Conservation (phyloP, 2,797 vertebrate genomes). For the Karalla daura region DNA sequence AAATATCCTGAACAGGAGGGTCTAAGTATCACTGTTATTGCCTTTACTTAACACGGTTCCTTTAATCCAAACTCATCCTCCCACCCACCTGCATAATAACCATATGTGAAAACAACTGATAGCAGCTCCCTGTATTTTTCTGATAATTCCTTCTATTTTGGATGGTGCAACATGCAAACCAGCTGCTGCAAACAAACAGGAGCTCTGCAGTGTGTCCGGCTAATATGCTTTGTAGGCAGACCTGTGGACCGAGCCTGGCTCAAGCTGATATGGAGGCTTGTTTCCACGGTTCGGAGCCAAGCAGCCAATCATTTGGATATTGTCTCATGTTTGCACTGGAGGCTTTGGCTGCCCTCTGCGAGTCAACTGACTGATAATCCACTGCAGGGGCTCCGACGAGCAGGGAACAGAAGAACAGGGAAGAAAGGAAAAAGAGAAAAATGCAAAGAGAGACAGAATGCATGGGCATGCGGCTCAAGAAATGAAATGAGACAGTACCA, state of each 20-base stretch:
- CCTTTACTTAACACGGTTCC: conserved; percentile 28
- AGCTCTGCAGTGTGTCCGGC: conserved; percentile 40
- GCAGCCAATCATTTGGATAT: conserved; percentile 70
- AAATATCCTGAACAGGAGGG: not conserved
- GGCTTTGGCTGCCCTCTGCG: conserved; percentile 73
- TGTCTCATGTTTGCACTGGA: conserved; percentile 77
- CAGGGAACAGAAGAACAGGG: conserved; percentile 37
- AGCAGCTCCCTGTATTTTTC: conserved; percentile 54
- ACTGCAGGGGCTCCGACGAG: conserved; percentile 60
- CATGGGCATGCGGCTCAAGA: conserved; percentile 2
- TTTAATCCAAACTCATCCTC: conserved; percentile 16
- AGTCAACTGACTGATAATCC: conserved; percentile 80
- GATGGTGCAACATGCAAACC: conserved; percentile 33
- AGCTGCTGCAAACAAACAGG: conserved; percentile 62
- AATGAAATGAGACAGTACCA: not conserved
- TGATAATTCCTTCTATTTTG: conserved; percentile 55
- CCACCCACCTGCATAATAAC: conserved; percentile 28
- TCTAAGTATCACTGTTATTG: not conserved
- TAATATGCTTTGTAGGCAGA: conserved; percentile 57
- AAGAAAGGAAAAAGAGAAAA: conserved; percentile 25
- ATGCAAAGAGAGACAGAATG: not conserved
- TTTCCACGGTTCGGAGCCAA: conserved; percentile 68
- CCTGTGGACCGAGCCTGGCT: conserved; percentile 61
- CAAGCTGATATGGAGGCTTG: conserved; percentile 63
- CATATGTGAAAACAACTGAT: conserved; percentile 41